Evolutionary conservation across 2,888 invertebrate species (phyloP), one percentile per base, ranked within the genome.

Genomic region (Trypoxylon attenuatum): DNA sequence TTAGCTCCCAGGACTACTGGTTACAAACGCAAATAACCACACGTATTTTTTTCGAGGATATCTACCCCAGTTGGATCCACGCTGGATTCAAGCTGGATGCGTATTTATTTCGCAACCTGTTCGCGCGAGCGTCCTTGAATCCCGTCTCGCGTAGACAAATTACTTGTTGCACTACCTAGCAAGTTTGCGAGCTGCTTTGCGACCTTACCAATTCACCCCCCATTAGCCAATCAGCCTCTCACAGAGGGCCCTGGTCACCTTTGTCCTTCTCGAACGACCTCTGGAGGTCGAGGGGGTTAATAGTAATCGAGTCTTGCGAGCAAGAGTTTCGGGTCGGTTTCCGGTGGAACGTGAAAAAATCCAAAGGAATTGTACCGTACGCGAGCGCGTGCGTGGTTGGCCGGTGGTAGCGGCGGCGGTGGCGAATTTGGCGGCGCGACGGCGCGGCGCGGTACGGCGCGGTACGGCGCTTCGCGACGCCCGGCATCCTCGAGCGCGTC

Each of bases 401-500:
- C n/a, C n/a, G n/a, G n/a, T n/a, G n/a, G n/a, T n/a, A n/a, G n/a
- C n/a, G n/a, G n/a, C n/a, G n/a, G n/a, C n/a, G n/a, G n/a, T n/a
- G n/a, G n/a, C n/a, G n/a, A n/a, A n/a, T n/a, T n/a, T 27, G 27
- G 10, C 27, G 27, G 5, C 10, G 5, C 27, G 5, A 27, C 27
- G 5, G 27, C 5, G 10, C 10, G 5, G 5, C 10, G 5, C 27
- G 10, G 27, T 49, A 61, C 74, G 65, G 69, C 69, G 69, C 65
- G 73, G 69, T 66, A 66, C 65, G 73, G 65, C 65, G 77, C 38
- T n/a, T n/a, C 78, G 78, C 81, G 80, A 78, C 80, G 80, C 78
- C 80, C 69, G 79, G 78, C 81, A 80, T 80, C 84, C n/a, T n/a
- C n/a, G n/a, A n/a, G n/a, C n/a, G n/a, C n/a, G n/a, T n/a, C n/a